phyloP scores from a whole-genome alignment of 2,888 invertebrate species.

The Tachina grossa region DNA sequence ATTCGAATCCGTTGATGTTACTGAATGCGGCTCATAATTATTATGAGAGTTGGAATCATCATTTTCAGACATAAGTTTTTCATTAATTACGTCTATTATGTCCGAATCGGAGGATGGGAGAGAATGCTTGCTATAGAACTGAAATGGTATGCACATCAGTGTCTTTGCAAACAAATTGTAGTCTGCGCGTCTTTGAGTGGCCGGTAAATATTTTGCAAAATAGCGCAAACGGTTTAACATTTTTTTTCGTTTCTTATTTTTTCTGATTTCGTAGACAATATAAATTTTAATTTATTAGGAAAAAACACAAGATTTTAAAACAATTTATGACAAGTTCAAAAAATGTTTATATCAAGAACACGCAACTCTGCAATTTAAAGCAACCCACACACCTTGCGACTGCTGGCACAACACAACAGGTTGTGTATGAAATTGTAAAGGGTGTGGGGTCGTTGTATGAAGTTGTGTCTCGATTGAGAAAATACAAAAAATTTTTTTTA shows the following conservation, averaged over 20 bases:
- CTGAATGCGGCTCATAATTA: conserved; percentile 12
- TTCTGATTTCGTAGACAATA: not conserved
- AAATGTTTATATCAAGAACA: no score
- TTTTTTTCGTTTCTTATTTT: not conserved
- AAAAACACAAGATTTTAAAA: not conserved
- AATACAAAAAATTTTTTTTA: no score
- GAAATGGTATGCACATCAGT: no score
- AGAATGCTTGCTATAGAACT: not conserved
- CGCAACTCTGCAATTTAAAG: no score
- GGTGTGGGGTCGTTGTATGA: no score
- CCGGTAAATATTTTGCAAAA: not conserved
- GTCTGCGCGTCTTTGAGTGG: not conserved
- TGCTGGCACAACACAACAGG: no score
- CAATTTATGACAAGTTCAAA: not conserved
- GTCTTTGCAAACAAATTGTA: not conserved
- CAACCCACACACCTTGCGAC: no score
- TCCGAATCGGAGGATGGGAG: not conserved
- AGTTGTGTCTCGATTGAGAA: no score
- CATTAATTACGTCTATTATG: conserved; percentile 60
- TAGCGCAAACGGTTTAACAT: conserved; percentile 4
- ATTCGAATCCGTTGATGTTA: not conserved
- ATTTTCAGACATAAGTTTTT: conserved; percentile 58
- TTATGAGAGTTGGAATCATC: conserved; percentile 9
- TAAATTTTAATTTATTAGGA: not conserved
- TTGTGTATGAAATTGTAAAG: no score